A percentile compares a stretch with the other conserved stretches of the same genome.
Evolutionary conservation across 2,888 invertebrate species (phyloP).

Genomic region (Agrotis clavis): DNA sequence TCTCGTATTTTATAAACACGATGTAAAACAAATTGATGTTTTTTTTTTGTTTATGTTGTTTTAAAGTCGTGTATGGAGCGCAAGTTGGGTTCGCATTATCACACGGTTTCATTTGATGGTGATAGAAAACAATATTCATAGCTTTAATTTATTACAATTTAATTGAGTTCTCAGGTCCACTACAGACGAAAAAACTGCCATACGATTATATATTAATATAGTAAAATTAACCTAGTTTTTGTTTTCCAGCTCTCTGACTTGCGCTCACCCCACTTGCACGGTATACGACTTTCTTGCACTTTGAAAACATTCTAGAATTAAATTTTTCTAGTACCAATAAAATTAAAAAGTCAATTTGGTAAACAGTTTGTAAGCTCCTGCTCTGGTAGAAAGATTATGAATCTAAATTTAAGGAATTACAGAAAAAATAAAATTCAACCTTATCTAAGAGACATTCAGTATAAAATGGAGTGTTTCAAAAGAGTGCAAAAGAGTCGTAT

Average conservation of each 20-base stretch:
- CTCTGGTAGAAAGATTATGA: neutral
- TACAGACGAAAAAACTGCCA: constrained; percentile 16
- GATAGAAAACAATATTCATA: constrained; percentile 3
- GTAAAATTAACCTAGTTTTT: neutral
- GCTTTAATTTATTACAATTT: constrained; percentile 28
- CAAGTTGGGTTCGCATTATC: constrained; percentile 31
- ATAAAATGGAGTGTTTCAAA: neutral
- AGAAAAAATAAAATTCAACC: neutral
- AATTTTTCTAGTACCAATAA: neutral
- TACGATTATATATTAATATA: neutral
- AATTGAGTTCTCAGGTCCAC: constrained; percentile 2
- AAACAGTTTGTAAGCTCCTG: neutral
- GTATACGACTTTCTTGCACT: constrained; percentile 30
- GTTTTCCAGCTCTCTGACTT: constrained; percentile 27
- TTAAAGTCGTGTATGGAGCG: constrained; percentile 57
- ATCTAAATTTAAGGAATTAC: neutral
- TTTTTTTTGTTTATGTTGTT: constrained; percentile 64
- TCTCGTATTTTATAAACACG: constrained; percentile 85
- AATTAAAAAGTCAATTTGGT: neutral
- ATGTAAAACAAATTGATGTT: constrained; percentile 62
- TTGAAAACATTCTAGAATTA: neutral
- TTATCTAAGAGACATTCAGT: neutral
- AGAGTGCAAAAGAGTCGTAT: constrained; percentile 33
- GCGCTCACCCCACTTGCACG: constrained; percentile 23
- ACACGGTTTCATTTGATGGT: neutral